Evolutionary conservation across 2,888 invertebrate genomes (phyloP), one percentile per base, ranked within the genome.

Genomic region (Papilio demoleus): DNA sequence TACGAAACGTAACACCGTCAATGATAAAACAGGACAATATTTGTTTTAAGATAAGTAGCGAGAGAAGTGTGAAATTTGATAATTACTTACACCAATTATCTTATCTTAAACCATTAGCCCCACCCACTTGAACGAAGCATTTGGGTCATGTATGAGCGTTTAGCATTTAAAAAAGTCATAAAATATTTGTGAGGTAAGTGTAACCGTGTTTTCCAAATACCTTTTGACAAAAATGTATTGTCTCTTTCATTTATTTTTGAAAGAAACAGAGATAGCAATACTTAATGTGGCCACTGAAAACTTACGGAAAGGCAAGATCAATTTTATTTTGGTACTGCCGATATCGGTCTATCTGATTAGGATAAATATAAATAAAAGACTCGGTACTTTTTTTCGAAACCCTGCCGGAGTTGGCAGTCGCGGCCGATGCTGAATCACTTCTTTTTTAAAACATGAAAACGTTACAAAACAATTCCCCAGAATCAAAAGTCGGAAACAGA

Each of bases 61-160:
- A 82, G 80, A 82, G 85, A 85, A 80, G 83, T 84, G 86, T 88
- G 81, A 88, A 90, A 87, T 88, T 88, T 89, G 86, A 85, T 91
- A 91, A 90, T 89, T 90, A 87, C 85, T 80, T 78, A 79, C 76
- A 82, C 80, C 80, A 81, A 85, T 85, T 83, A 87, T 87, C 88
- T 90, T 90, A 91, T 91, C 88, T 89, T 77, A 73, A 77, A 79
- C 83, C 81, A 84, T 85, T 84, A 80, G 73, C 84, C 81, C 80
- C 86, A 79, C 86, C 85, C 81, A 86, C 81, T 82, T 78, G 76
- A 75, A 74, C 75, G 70, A 61, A 73, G 73, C 74, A 80, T 78
- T 77, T 78, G 76, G 79, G 77, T 76, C 76, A 77, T 69, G 70
- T 76, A 75, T 76, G 72, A 74, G 73, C 72, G 65, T 72, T 47